phyloP scores from a whole-genome alignment of 2,113 vertebrate species.

The Erythrolamprus reginae region DNA sequence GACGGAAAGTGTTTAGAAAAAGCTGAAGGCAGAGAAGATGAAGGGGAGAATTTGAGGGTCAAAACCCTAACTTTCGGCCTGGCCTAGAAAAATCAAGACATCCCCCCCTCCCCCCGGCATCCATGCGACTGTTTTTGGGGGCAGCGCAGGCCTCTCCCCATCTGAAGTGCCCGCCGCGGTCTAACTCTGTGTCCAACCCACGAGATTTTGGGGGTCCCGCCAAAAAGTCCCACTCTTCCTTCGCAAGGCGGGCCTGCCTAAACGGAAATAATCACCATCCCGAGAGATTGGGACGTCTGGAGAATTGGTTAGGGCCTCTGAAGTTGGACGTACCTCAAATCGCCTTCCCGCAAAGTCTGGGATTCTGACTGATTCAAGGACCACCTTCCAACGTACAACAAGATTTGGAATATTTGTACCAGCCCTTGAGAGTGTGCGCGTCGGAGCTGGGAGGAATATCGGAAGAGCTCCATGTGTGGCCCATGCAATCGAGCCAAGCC shows the following conservation, averaged over 20 bases:
- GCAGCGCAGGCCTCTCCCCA: neutral
- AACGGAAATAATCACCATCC: neutral
- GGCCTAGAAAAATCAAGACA: neutral
- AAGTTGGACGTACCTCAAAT: neutral
- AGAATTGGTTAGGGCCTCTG: neutral
- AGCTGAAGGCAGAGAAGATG: neutral
- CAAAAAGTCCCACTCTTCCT: neutral
- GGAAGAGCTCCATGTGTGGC: accelerated
- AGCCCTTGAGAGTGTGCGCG: no score
- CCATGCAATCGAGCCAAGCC: no score
- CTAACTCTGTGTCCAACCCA: neutral
- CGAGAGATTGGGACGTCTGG: accelerated
- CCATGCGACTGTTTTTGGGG: neutral
- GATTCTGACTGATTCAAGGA: neutral
- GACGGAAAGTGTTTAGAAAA: accelerated
- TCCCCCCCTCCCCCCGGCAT: no score
- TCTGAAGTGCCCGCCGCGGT: neutral
- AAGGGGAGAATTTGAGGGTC: neutral
- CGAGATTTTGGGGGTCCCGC: no score
- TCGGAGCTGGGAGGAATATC: neutral
- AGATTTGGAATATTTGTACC: neutral
- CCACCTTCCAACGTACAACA: no score
- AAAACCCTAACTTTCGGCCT: neutral
- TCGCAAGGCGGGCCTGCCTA: neutral
- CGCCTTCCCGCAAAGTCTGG: neutral